Base-by-base conservation (phyloP, 1,140 invertebrate genomes). In the Acromyrmex heyeri region DNA sequence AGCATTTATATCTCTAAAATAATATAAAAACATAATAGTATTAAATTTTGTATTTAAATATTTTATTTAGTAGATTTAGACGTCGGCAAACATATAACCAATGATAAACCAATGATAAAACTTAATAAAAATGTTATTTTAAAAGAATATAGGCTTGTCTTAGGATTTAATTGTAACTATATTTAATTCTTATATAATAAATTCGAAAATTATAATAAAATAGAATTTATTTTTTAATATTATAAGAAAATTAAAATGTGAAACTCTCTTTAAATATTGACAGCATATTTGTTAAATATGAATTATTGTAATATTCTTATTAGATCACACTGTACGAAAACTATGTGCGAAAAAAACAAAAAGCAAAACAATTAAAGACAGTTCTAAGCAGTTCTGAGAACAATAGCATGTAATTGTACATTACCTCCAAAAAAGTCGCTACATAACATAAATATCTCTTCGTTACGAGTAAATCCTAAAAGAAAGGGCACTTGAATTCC, bases 401-500 rank as follows among this genome's bases (percentile, higher is more conserved):
- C 7, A 21, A 21, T 16, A 72, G 30, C 44, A 77, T 55, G 1
- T 21, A 85, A 67, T 55, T 30, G 8, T 27, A 27, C 24, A 64
- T 18, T 65, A 65, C 57, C 0, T 6, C 7, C 12, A 7, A n/a
- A 61, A 3, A 48, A 86, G 85, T 87, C 92, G 95, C 94, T 88
- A 48, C 86, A 85, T 12, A 96, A 81, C 14, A 95, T 89, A 0
- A 96, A 82, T 10, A 96, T 88, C 14, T 96, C 96, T 94, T 97
- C 97, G 16, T 94, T 92, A 24, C 90, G 93, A 90, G 95, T 96
- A 53, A 96, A 96, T 0, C 97, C 97, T n/a, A 96, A 89, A 7
- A 97, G 95, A n/a, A 96, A 93, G 0, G 97, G 97, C 18, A 97
- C 94, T 78, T 96, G 95, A 48, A 95, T 89, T 44, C 95, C 95